Evolutionary conservation across 2,113 vertebrate genomes (phyloP).

Genomic region (Australoheros scitulus): DNA sequence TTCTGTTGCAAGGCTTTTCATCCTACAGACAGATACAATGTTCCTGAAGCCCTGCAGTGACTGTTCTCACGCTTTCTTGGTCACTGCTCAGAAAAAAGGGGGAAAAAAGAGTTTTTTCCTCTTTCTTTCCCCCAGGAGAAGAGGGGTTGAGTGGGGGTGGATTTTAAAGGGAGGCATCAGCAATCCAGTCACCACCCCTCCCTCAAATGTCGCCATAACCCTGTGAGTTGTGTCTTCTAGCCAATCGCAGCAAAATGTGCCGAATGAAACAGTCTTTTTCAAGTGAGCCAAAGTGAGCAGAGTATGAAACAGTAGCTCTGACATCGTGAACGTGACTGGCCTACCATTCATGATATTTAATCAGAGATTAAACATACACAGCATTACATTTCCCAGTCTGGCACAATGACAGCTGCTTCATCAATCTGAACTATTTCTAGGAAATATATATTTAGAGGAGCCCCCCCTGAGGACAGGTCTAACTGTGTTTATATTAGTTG

Average conservation of each 20-base stretch:
- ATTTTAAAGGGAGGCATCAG: slow-evolving; percentile 4
- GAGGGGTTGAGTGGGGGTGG: slow-evolving; percentile 17
- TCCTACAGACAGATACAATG: slow-evolving; percentile 75
- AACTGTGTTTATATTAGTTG: slow-evolving; percentile 50
- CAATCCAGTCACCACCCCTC: slow-evolving; percentile 55
- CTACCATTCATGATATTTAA: slow-evolving; percentile 59
- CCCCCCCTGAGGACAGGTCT: slow-evolving; percentile 27
- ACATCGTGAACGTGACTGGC: slow-evolving; percentile 62
- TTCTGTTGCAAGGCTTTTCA: slow-evolving; percentile 72
- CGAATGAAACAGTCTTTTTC: slow-evolving; percentile 46
- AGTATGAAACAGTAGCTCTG: slow-evolving; percentile 42
- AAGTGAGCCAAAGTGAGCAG: slow-evolving; percentile 36
- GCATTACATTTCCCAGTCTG: slow-evolving; percentile 38
- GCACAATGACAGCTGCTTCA: slow-evolving; percentile 50
- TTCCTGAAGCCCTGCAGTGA: slow-evolving; percentile 62
- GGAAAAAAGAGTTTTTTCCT: slow-evolving; percentile 33
- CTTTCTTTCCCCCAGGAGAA: slow-evolving; percentile 48
- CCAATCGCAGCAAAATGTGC: slow-evolving; percentile 25
- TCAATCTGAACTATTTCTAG: slow-evolving; percentile 41
- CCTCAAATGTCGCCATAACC: slow-evolving; percentile 36
- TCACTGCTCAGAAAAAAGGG: slow-evolving; percentile 40
- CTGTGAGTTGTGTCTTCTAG: slow-evolving; percentile 5
- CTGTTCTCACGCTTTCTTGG: slow-evolving; percentile 77
- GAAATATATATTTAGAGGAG: slow-evolving; percentile 38
- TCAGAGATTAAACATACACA: slow-evolving; percentile 63